Base-by-base conservation (phyloP, 1,140 invertebrate species). In the Drosophila lacertosa region DNA sequence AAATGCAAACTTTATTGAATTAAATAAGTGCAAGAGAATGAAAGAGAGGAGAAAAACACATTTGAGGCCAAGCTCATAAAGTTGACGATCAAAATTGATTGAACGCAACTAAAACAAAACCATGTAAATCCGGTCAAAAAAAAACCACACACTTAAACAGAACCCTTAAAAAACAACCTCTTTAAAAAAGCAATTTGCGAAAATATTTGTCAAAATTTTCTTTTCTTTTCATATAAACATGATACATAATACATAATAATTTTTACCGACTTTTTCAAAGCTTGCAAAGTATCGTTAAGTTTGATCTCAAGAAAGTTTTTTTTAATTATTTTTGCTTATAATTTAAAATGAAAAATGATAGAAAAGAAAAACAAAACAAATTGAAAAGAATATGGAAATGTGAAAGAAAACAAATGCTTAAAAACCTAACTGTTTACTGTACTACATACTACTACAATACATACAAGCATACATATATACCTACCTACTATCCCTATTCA, bases 271-370 rank as follows among this genome's bases (percentile, higher is more conserved):
- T 58, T 66, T 68, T 64, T 64, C 42, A 67, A 72, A 72, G 55
- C 77, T 88, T 86, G 81, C 81, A 84, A 84, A 86, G 82, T 88
- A 86, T 86, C 82, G 82, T 88, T 86, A 86, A 86, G 83, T 88
- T 88, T 88, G 82, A 88, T 88, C 82, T 88, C 82, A 88, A 89
- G 71, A 82, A 82, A 70, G 66, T 75, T 88, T 69, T 84, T 80
- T 62, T 68, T 79, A 7, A 29, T 70, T 78, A 79, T 81, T 86
- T 84, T 86, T 88, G 82, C 77, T 81, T 88, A 48, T 48, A 80
- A 75, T 86, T 78, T 82, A 88, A 88, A 74, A 72, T 29, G 24
- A 59, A 71, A 50, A 18, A n/a, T n/a, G n/a, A n/a, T n/a, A 50
- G 11, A 62, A 26, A 50, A 18, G 33, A 40, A 51, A 33, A 62